Conservation (phyloP, 2,888 invertebrate species). For the Lomographa bimaculata region DNA sequence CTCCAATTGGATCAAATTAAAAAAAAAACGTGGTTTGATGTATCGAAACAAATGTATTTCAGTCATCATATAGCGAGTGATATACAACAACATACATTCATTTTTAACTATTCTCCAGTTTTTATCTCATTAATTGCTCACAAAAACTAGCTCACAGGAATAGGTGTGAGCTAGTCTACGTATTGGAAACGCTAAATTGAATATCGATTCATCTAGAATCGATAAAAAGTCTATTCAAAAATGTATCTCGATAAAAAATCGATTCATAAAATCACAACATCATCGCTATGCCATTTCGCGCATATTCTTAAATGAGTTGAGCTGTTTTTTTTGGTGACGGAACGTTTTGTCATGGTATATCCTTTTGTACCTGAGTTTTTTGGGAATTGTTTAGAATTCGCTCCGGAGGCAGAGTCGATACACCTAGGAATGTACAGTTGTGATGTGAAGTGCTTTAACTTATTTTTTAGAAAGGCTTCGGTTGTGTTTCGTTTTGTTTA, state of each 20-base stretch:
- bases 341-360: conserved; percentile 48
- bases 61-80: conserved; percentile 4
- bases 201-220: conserved; percentile 31
- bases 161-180: too few relatives aligned
- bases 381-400: conserved; percentile 37
- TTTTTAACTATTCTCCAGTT: conserved; percentile 9
- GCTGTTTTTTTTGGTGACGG: conserved; percentile 11
- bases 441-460: conserved; percentile 23
- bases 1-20: too few relatives aligned
- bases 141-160: conserved; percentile 17
- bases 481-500: too few relatives aligned
- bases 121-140: conserved; percentile 2
- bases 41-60: conserved; percentile 14
- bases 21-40: too few relatives aligned
- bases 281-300: conserved; percentile 61
- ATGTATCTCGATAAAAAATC: conserved; percentile 27
- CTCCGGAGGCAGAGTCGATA: conserved; percentile 31
- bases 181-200: conserved; percentile 24
- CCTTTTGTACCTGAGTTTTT: conserved; percentile 62
- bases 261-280: conserved; percentile 44
- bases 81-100: conserved; percentile 8
- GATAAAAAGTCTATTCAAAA: conserved; percentile 26
- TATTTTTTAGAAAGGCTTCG: too few relatives aligned
- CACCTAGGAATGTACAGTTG: conserved; percentile 56
- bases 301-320: conserved; percentile 34